These are phyloP conservation scores for Physocephala rufipes DNA, from an alignment of 2,888 invertebrate species.

Conservation along the genomic window DNA sequence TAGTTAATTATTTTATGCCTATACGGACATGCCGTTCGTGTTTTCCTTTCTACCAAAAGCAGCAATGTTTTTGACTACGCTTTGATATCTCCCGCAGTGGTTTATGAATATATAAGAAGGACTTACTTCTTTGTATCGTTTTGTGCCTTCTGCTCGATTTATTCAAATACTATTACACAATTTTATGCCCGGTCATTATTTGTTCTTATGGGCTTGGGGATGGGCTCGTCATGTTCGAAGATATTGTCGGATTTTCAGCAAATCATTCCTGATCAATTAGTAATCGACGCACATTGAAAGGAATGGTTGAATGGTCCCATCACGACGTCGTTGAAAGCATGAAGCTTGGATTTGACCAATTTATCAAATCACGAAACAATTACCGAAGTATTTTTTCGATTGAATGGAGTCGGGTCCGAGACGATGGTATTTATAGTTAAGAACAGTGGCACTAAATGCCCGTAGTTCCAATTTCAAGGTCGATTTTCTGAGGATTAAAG, in stretches of 20 bases:
- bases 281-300: constrained; percentile 46
- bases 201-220: neutral
- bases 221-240: neutral
- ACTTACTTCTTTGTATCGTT: constrained; percentile 21
- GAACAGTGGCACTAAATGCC: too few species aligned
- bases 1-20: constrained; percentile 35
- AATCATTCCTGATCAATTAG: constrained; percentile 51
- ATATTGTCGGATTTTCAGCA: constrained; percentile 46
- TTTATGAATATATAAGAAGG: constrained; percentile 32
- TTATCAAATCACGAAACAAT: too few species aligned
- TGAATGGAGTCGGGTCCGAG: too few species aligned
- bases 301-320: constrained; percentile 2
- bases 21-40: too few species aligned
- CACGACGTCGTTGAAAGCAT: constrained; percentile 4
- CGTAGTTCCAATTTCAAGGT: too few species aligned
- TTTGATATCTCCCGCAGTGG: neutral
- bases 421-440: too few species aligned
- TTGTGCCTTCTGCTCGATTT: too few species aligned
- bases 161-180: constrained; percentile 11
- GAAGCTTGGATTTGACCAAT: too few species aligned
- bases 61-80: too few species aligned
- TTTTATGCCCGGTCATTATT: neutral
- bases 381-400: too few species aligned
- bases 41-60: too few species aligned
- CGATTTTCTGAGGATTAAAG: too few species aligned